phyloP scores from a whole-genome alignment of 1,140 invertebrate species.

The Drosophila navojoa region DNA sequence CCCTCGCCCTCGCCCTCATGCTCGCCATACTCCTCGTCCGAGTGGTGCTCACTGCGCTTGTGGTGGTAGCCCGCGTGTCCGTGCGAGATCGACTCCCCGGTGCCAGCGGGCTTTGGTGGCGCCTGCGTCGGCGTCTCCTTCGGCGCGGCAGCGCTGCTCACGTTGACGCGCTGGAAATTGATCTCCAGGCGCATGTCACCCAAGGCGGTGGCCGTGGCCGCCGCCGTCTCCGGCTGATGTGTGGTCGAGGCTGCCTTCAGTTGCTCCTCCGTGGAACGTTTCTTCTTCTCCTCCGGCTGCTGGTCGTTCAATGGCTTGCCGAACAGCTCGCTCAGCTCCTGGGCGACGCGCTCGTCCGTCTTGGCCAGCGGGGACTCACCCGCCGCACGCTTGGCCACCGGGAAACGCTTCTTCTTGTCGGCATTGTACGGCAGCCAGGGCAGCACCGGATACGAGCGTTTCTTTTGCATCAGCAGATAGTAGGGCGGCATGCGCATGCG shows the following conservation, averaged over 20 bases:
- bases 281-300: conserved; percentile 84
- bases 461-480: conserved; percentile 84
- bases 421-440: conserved; percentile 81
- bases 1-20: conserved; percentile 82
- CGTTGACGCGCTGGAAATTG: conserved; percentile 69
- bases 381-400: conserved; percentile 86
- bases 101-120: conserved; percentile 19
- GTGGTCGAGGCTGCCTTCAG: conserved; percentile 71
- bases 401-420: conserved; percentile 86
- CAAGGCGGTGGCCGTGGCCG: conserved; percentile 56
- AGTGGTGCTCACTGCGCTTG: conserved; percentile 76
- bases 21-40: conserved; percentile 61
- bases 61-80: conserved; percentile 66
- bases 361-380: conserved; percentile 51
- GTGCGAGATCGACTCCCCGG: conserved; percentile 51
- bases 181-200: conserved; percentile 75
- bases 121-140: conserved; percentile 44
- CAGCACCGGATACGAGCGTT: conserved; percentile 79
- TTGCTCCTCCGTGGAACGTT: conserved; percentile 83
- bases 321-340: conserved; percentile 84
- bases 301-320: conserved; percentile 76
- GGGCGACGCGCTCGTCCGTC: conserved; percentile 78
- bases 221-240: conserved; percentile 29
- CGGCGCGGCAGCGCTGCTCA: conserved; percentile 35
- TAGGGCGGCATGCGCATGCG: conserved; percentile 86